A percentile compares a stretch with the other conserved stretches of the same genome.
Conservation (phyloP, 2,888 invertebrate species). For the Acrobasis repandana region DNA sequence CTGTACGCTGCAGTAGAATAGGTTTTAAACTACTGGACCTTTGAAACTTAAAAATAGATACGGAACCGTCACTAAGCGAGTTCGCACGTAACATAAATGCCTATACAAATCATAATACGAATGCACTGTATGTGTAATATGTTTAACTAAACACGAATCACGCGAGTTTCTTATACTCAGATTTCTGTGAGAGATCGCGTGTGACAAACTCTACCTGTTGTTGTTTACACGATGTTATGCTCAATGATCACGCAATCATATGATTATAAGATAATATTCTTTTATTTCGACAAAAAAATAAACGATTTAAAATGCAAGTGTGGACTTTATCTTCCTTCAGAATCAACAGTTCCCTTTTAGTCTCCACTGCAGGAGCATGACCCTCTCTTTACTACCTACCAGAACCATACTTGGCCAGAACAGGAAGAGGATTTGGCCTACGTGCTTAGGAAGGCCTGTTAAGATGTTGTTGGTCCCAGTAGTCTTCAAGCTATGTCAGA, state of each 20-base stretch:
- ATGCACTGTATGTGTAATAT: not conserved
- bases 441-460: too few species aligned
- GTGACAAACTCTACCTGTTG: slow-evolving; percentile 18
- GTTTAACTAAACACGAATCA: not conserved
- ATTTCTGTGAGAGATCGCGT: slow-evolving; percentile 12
- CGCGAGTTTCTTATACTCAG: slow-evolving; percentile 12
- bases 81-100: not conserved
- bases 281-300: not conserved
- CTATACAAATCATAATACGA: not conserved
- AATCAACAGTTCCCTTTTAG: too few species aligned
- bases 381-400: too few species aligned
- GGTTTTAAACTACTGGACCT: too few species aligned
- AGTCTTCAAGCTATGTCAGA: too few species aligned
- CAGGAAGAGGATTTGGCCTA: too few species aligned
- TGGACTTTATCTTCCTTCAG: too few species aligned
- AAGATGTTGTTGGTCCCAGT: too few species aligned
- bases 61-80: not conserved
- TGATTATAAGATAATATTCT: not conserved
- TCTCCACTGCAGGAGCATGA: too few species aligned
- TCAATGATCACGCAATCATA: slow-evolving; percentile 6
- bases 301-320: not conserved
- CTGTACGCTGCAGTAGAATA: too few species aligned
- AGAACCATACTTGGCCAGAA: too few species aligned
- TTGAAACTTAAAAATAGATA: too few species aligned
- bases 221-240: slow-evolving; percentile 12